Evolutionary conservation across 2,113 vertebrate species (phyloP), one percentile per base, ranked within the genome.

Genomic region (Podarcis raffonei): DNA sequence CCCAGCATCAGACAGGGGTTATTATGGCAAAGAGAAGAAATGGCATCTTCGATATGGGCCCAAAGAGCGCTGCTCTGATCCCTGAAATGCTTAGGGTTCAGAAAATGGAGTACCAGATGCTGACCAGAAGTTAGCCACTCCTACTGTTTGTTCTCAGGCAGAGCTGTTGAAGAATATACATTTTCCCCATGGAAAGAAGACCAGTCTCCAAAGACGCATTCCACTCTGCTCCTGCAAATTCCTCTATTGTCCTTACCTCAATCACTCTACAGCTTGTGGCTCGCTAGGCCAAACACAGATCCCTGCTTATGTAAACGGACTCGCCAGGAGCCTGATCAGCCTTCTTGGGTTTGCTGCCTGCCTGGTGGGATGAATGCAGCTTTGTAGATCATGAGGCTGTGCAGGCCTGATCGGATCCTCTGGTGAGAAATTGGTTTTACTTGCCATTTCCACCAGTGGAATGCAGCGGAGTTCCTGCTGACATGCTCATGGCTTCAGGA

Each of bases 91-190:
- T 78, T 53, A 12, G 2, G 42, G 5, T 78, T 62, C 59, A 20
- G 59, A 48, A 23, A 53, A 42, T 53, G 42, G 23, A 12, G 5
- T 27, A 62, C 62, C 42, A n/a, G 25, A 2, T 35, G 25, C 27
- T 15, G 7, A 69, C 3, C 66, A 83, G 25, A 13, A 69, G 3
- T 48, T 20, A 69, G 37, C 25, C 25, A 42, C 30, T 35, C 65
- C 23, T 83, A 37, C 62, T 90, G 39, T 77, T 94, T 15, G 89
- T 91, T 92, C 81, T 62, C 11, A 91, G 90, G 57, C 66, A 92
- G 11, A 89, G 25, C 59, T 65, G 0, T 2, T 81, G 1, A 92
- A 86, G 1, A 92, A 86, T 77, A 79, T 87, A 7, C 59, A 20
- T 92, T 91, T 89, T 72, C 80, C 81, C 37, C 83, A 69, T 90